Evolutionary conservation across 2,797 vertebrate genomes (phyloP).

Genomic region (Ctenopoma multispine): DNA sequence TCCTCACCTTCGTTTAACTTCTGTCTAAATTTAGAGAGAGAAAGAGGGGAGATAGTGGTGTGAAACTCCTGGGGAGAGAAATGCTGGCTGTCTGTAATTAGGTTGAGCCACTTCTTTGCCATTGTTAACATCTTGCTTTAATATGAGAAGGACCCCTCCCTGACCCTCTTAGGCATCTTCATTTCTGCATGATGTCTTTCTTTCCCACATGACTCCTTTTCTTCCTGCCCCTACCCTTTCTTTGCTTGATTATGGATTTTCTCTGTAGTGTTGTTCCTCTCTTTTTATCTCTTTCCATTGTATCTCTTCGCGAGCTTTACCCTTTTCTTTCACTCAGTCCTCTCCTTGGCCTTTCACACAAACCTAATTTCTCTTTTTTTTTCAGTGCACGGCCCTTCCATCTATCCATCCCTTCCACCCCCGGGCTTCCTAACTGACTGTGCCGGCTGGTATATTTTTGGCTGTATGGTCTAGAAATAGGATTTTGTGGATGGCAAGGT

Average conservation of each 20-base stretch:
- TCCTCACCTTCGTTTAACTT: conserved; percentile 70
- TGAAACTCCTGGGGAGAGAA: conserved; percentile 75
- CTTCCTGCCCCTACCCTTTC: background rate
- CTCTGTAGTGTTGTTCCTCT: background rate
- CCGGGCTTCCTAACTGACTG: conserved; percentile 60
- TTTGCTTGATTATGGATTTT: conserved; percentile 2
- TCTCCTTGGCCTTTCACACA: conserved; percentile 73
- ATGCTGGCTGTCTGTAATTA: conserved; percentile 79
- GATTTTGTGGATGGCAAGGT: conserved; percentile 75
- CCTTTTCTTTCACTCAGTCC: conserved; percentile 37
- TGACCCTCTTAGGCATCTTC: conserved; percentile 75
- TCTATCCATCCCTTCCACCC: conserved; percentile 15
- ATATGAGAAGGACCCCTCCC: conserved; percentile 74
- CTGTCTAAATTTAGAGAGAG: conserved; percentile 77
- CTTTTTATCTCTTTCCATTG: conserved; percentile 2
- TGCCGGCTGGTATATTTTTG: conserved; percentile 74
- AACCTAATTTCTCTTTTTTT: conserved; percentile 62
- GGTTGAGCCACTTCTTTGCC: conserved; percentile 80
- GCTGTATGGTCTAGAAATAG: conserved; percentile 70
- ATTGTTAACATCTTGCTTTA: conserved; percentile 84
- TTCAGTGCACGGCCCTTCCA: conserved; percentile 37
- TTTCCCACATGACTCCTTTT: conserved; percentile 20
- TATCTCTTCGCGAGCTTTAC: conserved; percentile 15
- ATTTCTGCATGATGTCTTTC: conserved; percentile 58
- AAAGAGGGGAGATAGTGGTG: conserved; percentile 63